Evolutionary conservation across 2,113 vertebrate genomes (phyloP).

Genomic region (Nibea albiflora): DNA sequence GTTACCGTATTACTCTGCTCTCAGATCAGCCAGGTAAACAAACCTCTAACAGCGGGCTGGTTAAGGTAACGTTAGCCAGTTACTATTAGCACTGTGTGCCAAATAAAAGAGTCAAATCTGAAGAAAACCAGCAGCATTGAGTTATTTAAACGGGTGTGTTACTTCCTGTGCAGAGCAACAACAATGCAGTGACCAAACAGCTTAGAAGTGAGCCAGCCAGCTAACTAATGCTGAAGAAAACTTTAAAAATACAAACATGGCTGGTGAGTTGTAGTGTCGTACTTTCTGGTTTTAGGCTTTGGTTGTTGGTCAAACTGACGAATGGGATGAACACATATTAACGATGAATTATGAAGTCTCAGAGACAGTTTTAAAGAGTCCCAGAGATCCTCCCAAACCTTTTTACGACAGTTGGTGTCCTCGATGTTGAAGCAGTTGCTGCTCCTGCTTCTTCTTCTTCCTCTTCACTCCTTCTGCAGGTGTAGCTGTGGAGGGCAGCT

Average conservation of each 20-base stretch:
- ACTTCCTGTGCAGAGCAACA: neutral
- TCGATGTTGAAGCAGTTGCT: fast-evolving
- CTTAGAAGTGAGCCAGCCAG: neutral
- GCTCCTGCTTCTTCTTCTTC: neutral
- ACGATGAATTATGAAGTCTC: neutral
- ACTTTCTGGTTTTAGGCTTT: no score
- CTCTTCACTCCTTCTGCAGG: neutral
- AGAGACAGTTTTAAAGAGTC: neutral
- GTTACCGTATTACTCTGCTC: neutral
- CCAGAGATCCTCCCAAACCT: slow-evolving; percentile 11
- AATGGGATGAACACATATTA: neutral
- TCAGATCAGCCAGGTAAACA: no score
- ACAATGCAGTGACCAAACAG: neutral
- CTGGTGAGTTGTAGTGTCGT: neutral
- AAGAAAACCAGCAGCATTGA: neutral
- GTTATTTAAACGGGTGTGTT: neutral
- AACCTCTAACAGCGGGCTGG: neutral
- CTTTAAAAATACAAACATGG: neutral
- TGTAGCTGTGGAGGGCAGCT: neutral
- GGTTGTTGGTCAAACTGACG: neutral
- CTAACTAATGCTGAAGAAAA: slow-evolving; percentile 8
- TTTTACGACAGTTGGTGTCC: neutral
- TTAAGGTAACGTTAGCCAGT: neutral
- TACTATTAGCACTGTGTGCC: neutral
- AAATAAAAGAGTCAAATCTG: neutral